A percentile compares a stretch with the other conserved stretches of the same genome.
Evolutionary conservation across 2,113 vertebrate species (phyloP).

Genomic region (Terrapene triunguis): DNA sequence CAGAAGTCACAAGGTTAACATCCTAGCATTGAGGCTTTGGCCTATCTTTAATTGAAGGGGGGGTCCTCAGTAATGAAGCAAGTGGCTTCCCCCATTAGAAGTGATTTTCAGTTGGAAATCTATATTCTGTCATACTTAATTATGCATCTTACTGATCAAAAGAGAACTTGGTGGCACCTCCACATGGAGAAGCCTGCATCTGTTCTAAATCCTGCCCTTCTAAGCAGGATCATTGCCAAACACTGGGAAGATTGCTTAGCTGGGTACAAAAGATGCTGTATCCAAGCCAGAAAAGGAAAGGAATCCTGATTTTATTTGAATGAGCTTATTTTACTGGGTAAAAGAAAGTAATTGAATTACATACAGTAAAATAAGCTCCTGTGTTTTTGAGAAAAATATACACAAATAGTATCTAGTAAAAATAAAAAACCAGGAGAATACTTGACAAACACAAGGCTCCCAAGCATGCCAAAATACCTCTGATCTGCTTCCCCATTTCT

Average conservation of each 20-base stretch:
- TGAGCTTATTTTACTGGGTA: constrained; percentile 54
- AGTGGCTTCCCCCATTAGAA: constrained; percentile 73
- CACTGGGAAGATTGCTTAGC: constrained; percentile 78
- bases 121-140: constrained; percentile 76
- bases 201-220: constrained; percentile 79
- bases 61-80: constrained; percentile 64
- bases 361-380: constrained; percentile 54
- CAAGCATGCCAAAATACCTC: constrained; percentile 10
- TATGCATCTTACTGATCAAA: constrained; percentile 79
- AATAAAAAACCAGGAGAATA: constrained; percentile 25
- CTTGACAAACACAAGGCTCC: not conserved
- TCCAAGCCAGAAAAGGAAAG: constrained; percentile 60
- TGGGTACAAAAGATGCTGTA: constrained; percentile 82
- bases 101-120: constrained; percentile 78
- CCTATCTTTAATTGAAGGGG: constrained; percentile 68
- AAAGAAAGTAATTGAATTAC: constrained; percentile 67
- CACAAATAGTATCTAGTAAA: not conserved
- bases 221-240: constrained; percentile 74
- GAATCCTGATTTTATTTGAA: constrained; percentile 65
- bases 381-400: constrained; percentile 50
- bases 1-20: constrained; percentile 64
- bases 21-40: constrained; percentile 31
- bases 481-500: not conserved
- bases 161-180: constrained; percentile 71
- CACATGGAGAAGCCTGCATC: constrained; percentile 72